Base-by-base conservation (phyloP, 2,888 invertebrate genomes). In the Priocnemis perturbator region DNA sequence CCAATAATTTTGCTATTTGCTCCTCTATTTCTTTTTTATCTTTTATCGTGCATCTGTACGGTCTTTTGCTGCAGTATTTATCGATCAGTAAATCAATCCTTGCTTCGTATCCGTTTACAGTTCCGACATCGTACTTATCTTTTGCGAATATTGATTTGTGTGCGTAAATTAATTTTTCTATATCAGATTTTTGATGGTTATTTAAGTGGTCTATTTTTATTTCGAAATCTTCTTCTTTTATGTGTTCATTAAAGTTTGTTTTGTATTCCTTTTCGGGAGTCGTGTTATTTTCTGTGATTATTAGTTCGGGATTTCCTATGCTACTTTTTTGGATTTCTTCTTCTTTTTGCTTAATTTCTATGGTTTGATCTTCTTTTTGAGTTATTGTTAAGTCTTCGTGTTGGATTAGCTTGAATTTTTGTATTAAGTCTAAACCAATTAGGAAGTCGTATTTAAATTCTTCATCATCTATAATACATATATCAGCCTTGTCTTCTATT, bases 11-110 rank as follows among this genome's bases (percentile, higher is more conserved):
- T n/a, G n/a, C n/a, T n/a, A n/a, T n/a, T n/a, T n/a, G n/a, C n/a
- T n/a, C n/a, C n/a, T n/a, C n/a, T n/a, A n/a, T n/a, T n/a, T n/a
- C n/a, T n/a, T n/a, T n/a, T n/a, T n/a, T n/a, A n/a, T n/a, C n/a
- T n/a, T n/a, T n/a, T n/a, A n/a, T n/a, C n/a, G n/a, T n/a, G n/a
- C n/a, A n/a, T n/a, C n/a, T n/a, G n/a, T n/a, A n/a, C n/a, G n/a
- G n/a, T 78, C 76, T 70, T 62, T 75, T 69, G 20, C 67, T 66
- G 56, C 72, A 74, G 21, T 79, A 78, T 71, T 73, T 73, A 2
- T 80, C 71, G n/a, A 71, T 19, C 60, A 71, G 50, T 20, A 77
- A 44, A 52, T 81, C 73, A 14, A 78, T 76, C 44, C 64, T 47
- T 9, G 73, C 78, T 71, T 77, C 76, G 44, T 77, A 71, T n/a